Evolutionary conservation across 2,797 vertebrate genomes (phyloP), one percentile per base, ranked within the genome.

Genomic region (Myotis planiceps): DNA sequence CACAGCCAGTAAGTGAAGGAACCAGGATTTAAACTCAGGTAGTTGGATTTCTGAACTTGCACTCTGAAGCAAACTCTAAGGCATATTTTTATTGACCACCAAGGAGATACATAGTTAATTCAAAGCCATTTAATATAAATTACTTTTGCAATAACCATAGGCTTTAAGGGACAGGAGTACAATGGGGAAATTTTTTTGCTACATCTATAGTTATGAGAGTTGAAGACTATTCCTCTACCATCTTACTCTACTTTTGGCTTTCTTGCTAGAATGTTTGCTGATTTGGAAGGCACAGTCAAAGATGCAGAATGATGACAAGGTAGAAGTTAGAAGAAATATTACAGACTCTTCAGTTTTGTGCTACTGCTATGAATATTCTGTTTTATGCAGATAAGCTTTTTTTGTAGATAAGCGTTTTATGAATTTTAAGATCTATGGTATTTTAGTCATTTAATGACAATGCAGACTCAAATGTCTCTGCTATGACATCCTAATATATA

Each of bases 401-500:
- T 65, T n/a, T n/a, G 14, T 6, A 95, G 87, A 66, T 47, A 88
- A 72, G 45, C 9, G 9, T 71, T 91, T 69, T 58, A 55, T 93
- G 32, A 75, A 81, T 88, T 93, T 93, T 81, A 81, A 75, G 27
- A 37, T 45, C 23, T 32, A 4, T 45, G 34, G 51, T 83, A 83
- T 58, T 63, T 75, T 68, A 47, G 29, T 74, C 27, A 75, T 83
- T 88, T 92, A 92, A 83, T 66, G 45, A 91, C 47, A 79, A 81
- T 53, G 3, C 58, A 14, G 25, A 58, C 85, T 93, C 7, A 10
- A 58, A 60, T 85, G 55, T 95, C 18, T 80, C 66, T 88, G 32
- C 25, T 19, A 0, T 81, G 83, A 65, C 21, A 63, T 68, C 29
- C 42, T 78, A 39, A 15, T 12, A 37, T 51, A 23, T 34, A 42